phyloP scores from a whole-genome alignment of 2,797 vertebrate genomes.

The Poecilia wingei region DNA sequence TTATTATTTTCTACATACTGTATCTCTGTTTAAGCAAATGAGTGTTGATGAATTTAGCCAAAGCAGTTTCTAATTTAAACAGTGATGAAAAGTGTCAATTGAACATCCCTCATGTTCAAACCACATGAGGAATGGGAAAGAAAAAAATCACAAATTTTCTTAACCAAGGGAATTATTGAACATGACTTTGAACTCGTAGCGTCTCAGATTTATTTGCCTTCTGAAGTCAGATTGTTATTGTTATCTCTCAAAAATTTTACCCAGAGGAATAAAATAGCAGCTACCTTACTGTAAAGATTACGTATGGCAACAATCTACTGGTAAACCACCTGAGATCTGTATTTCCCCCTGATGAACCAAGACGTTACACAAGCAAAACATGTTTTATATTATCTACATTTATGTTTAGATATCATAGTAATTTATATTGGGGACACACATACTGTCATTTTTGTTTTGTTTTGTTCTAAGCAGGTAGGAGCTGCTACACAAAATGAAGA shows the following conservation, averaged over 20 bases:
- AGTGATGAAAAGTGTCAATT: not conserved
- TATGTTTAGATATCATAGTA: not conserved
- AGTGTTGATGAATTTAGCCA: not conserved
- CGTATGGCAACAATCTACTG: not conserved
- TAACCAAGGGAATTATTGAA: not conserved
- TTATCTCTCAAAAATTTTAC: not conserved
- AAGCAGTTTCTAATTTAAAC: not conserved
- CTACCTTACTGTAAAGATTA: not conserved
- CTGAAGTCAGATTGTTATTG: not conserved
- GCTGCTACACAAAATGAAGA: not conserved
- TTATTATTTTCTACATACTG: not conserved
- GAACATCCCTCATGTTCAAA: too few relatives aligned
- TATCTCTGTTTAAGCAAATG: not conserved
- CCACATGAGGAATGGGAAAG: too few relatives aligned
- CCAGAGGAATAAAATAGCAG: not conserved
- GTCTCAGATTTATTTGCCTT: not conserved
- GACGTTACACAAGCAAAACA: not conserved
- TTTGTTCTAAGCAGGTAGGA: slow-evolving; percentile 27
- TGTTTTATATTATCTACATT: not conserved
- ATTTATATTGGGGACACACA: not conserved
- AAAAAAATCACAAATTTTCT: not conserved
- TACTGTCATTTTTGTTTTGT: not conserved
- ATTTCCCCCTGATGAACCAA: not conserved
- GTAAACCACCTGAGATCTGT: not conserved
- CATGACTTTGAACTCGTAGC: not conserved